These are phyloP conservation scores for Phocides pigmalion DNA, from an alignment of 1,140 invertebrate species.

Conservation along the genomic window DNA sequence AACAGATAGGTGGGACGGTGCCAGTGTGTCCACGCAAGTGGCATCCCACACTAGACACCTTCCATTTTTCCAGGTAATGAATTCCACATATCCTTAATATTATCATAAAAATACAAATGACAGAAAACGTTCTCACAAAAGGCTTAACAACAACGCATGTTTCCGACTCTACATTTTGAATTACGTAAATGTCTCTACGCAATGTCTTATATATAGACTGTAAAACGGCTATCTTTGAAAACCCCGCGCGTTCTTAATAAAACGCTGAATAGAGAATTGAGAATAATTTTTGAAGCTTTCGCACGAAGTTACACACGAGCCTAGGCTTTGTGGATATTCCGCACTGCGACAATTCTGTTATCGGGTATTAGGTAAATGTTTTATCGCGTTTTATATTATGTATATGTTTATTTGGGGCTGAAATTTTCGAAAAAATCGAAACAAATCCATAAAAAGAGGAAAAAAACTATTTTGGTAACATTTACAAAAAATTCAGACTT, in stretches of 20 bases:
- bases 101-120: too few relatives aligned
- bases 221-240: slow-evolving; percentile 1
- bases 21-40: too few relatives aligned
- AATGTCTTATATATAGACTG: background rate
- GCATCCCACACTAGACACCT: too few relatives aligned
- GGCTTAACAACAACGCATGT: background rate
- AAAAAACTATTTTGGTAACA: too few relatives aligned
- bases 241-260: background rate
- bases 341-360: slow-evolving; percentile 5
- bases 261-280: background rate
- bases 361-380: background rate
- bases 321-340: background rate
- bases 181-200: too few relatives aligned
- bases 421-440: too few relatives aligned
- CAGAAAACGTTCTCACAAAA: too few relatives aligned
- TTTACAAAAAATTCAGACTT: too few relatives aligned
- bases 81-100: too few relatives aligned
- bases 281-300: background rate
- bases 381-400: background rate
- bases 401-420: background rate
- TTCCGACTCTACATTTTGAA: background rate
- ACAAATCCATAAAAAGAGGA: too few relatives aligned
- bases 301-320: background rate
- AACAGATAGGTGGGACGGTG: too few relatives aligned
- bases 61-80: too few relatives aligned